Conservation (phyloP, 2,113 vertebrate species). For the Thalassoma bifasciatum region DNA sequence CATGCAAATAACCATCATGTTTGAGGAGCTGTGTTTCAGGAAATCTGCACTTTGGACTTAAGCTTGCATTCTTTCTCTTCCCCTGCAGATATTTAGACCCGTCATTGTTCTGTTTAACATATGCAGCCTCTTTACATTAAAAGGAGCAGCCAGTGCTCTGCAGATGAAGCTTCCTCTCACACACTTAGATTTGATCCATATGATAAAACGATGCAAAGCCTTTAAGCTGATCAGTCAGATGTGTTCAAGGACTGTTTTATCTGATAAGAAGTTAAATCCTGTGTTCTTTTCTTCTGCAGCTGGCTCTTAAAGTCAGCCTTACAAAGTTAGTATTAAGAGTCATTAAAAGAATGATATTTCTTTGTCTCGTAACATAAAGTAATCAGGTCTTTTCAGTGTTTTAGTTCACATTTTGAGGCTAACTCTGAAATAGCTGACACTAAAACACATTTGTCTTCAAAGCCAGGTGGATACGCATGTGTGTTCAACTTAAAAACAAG, state of each 20-base stretch:
- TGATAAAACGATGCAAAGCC: constrained; percentile 11
- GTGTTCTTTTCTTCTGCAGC: constrained; percentile 14
- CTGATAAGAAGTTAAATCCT: constrained; percentile 14
- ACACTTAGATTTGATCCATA: constrained; percentile 37
- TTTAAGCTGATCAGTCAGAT: constrained; percentile 15
- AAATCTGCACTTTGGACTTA: constrained; percentile 33
- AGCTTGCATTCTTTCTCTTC: constrained; percentile 37
- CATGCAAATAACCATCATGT: constrained; percentile 50
- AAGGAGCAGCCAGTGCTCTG: constrained; percentile 43
- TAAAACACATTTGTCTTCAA: constrained; percentile 41
- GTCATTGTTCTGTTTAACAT: constrained; percentile 38
- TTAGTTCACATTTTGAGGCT: constrained; percentile 29
- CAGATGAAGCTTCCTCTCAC: constrained; percentile 38
- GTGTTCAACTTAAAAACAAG: constrained; percentile 42
- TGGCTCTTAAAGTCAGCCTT: not conserved
- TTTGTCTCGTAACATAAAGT: constrained; percentile 48
- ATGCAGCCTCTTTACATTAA: constrained; percentile 43
- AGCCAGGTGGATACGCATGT: constrained; percentile 38
- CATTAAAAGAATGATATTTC: constrained; percentile 20
- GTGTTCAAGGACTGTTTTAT: constrained; percentile 34
- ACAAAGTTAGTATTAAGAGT: not conserved
- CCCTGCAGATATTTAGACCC: constrained; percentile 45
- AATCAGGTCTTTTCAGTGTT: constrained; percentile 28
- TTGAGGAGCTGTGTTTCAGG: not conserved
- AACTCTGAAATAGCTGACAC: constrained; percentile 39